phyloP scores from a whole-genome alignment of 2,113 vertebrate species.

The Cheirogaleus medius region DNA sequence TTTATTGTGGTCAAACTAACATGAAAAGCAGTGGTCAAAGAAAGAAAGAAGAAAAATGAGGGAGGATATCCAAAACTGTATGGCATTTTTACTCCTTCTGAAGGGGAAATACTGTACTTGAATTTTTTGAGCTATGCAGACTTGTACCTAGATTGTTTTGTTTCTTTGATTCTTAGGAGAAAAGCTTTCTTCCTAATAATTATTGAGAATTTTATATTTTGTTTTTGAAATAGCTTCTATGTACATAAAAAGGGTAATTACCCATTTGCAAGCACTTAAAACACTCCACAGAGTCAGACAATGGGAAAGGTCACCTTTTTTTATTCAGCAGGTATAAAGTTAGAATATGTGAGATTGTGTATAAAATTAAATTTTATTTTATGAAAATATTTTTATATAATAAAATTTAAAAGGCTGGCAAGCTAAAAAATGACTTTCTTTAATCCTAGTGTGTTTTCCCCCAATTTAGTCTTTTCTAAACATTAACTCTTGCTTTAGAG shows the following conservation, averaged over 20 bases:
- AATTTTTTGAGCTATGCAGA: constrained; percentile 71
- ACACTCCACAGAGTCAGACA: constrained; percentile 55
- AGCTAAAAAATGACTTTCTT: constrained; percentile 39
- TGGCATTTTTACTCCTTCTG: constrained; percentile 53
- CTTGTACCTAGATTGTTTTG: constrained; percentile 58
- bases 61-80: not conserved
- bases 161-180: constrained; percentile 62
- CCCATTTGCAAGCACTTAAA: constrained; percentile 31
- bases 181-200: constrained; percentile 58
- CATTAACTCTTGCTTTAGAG: constrained; percentile 22
- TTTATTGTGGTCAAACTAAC: constrained; percentile 61
- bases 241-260: constrained; percentile 46
- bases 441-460: constrained; percentile 43
- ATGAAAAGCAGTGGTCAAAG: constrained; percentile 23
- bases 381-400: constrained; percentile 78
- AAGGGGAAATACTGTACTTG: constrained; percentile 72
- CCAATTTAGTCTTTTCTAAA: constrained; percentile 57
- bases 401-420: constrained; percentile 55
- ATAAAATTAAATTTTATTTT: constrained; percentile 79
- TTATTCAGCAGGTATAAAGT: constrained; percentile 54
- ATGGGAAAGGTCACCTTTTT: constrained; percentile 53
- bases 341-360: constrained; percentile 61
- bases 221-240: constrained; percentile 57
- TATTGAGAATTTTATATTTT: constrained; percentile 59
- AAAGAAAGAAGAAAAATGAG: not conserved